Evolutionary conservation across 2,797 vertebrate species (phyloP).

Genomic region (Kryptopterus vitreolus): DNA sequence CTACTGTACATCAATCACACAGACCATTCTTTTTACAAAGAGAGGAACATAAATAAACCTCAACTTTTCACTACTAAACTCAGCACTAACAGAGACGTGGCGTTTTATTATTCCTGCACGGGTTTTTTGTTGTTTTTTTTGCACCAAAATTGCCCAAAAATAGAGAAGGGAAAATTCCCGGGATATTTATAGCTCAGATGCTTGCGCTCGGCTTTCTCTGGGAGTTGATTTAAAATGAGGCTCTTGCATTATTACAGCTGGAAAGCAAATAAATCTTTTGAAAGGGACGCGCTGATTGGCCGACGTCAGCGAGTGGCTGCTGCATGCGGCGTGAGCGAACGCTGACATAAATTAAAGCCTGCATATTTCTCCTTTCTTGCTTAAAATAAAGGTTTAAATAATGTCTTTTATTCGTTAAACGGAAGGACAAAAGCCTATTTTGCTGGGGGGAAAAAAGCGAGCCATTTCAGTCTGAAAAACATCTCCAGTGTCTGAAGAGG

Average conservation of each 20-base stretch:
- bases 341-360: slow-evolving; percentile 76
- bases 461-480: slow-evolving; percentile 42
- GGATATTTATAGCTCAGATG: slow-evolving; percentile 69
- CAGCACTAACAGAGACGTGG: neutral
- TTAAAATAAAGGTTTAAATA: slow-evolving; percentile 44
- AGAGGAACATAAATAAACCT: neutral
- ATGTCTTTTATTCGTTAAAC: slow-evolving; percentile 46
- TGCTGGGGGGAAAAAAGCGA: slow-evolving; percentile 35
- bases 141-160: slow-evolving; percentile 30
- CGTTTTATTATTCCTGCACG: neutral
- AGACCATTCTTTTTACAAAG: neutral
- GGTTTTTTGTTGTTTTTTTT: too few relatives aligned
- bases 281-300: slow-evolving; percentile 69
- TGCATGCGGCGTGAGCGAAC: slow-evolving; percentile 62
- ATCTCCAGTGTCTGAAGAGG: slow-evolving; percentile 33
- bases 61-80: neutral
- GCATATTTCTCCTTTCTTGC: slow-evolving; percentile 35
- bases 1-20: neutral
- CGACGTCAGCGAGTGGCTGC: slow-evolving; percentile 43
- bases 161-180: slow-evolving; percentile 41
- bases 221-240: slow-evolving; percentile 77
- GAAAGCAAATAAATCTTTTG: slow-evolving; percentile 79
- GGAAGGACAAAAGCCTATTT: slow-evolving; percentile 31
- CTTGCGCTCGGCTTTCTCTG: slow-evolving; percentile 65
- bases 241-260: slow-evolving; percentile 71